A percentile compares a stretch with the other conserved stretches of the same genome.
These are phyloP conservation scores for Chaunax sp. DNA, from an alignment of 2,797 vertebrate genomes.

Conservation along the genomic window DNA sequence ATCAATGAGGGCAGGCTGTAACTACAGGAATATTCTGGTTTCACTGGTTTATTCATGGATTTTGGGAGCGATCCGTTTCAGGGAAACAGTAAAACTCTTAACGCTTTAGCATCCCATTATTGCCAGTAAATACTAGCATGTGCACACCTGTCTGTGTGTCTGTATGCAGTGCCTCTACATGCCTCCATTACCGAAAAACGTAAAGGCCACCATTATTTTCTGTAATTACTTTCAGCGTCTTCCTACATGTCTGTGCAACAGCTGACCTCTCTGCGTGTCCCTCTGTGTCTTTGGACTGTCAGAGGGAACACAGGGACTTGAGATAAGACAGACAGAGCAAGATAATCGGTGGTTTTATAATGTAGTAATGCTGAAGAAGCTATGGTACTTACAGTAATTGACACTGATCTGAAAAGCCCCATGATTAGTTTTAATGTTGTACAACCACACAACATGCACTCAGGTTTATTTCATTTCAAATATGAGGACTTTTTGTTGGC, in stretches of 20 bases:
- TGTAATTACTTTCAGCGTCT: slow-evolving; percentile 32
- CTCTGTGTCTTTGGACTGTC: neutral
- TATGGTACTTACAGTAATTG: too few species aligned
- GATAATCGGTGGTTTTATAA: too few species aligned
- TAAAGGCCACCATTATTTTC: slow-evolving; percentile 15
- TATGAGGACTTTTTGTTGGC: neutral
- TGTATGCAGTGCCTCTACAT: slow-evolving; percentile 12
- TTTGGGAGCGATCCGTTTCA: neutral
- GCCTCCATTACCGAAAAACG: slow-evolving; percentile 17
- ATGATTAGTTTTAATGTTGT: slow-evolving; percentile 4
- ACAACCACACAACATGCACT: neutral
- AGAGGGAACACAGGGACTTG: neutral
- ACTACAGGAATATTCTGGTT: neutral
- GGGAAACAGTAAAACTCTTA: neutral
- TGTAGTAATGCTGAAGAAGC: too few species aligned
- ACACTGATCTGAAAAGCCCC: neutral
- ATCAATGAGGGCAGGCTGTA: neutral
- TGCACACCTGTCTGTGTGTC: slow-evolving; percentile 10
- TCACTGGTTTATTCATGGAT: neutral
- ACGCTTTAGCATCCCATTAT: slow-evolving; percentile 3
- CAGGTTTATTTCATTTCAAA: neutral
- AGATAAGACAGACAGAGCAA: too few species aligned
- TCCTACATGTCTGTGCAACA: neutral
- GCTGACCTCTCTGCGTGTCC: slow-evolving; percentile 18
- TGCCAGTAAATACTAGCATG: slow-evolving; percentile 12